Conservation (phyloP, 2,113 vertebrate genomes). For the Aleadryas rufinucha region DNA sequence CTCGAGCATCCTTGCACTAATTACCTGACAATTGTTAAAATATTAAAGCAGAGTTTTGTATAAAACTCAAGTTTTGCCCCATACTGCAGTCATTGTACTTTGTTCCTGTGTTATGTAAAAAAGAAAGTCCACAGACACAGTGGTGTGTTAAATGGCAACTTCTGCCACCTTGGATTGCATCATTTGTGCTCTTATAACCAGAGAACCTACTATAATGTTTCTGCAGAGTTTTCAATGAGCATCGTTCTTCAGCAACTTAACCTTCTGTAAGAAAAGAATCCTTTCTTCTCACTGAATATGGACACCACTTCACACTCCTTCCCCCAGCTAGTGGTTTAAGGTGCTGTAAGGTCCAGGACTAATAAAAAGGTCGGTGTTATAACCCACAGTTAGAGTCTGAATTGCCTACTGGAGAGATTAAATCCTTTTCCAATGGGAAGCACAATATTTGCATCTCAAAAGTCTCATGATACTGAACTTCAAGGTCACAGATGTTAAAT, state of each 20-base stretch:
- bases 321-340: neutral
- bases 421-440: neutral
- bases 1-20: neutral
- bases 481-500: neutral
- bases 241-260: neutral
- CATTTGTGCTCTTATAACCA: neutral
- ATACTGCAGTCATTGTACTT: neutral
- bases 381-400: neutral
- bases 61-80: neutral
- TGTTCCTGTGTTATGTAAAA: neutral
- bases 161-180: neutral
- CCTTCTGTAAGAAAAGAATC: neutral
- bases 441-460: neutral
- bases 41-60: neutral
- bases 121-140: neutral
- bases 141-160: neutral
- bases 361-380: neutral
- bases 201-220: neutral
- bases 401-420: neutral
- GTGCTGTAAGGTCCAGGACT: neutral
- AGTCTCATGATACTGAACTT: neutral
- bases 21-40: neutral
- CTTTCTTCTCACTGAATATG: neutral
- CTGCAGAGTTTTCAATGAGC: neutral
- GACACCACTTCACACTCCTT: neutral